A percentile compares a stretch with the other conserved stretches of the same genome.
Conservation (phyloP, 2,797 vertebrate genomes). For the Acanthurus leucopareius region DNA sequence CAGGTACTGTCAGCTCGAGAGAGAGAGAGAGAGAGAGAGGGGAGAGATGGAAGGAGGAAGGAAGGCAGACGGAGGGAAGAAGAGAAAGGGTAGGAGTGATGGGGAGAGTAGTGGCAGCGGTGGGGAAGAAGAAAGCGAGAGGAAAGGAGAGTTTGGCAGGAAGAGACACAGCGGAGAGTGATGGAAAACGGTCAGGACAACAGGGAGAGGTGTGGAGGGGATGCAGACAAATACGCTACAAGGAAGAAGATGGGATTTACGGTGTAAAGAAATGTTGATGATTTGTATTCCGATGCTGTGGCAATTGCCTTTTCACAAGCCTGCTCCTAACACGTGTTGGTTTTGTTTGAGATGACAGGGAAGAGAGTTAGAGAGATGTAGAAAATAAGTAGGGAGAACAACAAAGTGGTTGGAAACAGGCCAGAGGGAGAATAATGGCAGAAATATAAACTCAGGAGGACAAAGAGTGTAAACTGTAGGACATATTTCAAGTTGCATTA, state of each 20-base stretch:
- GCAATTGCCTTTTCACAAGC: slow-evolving; percentile 53
- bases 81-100: slow-evolving; percentile 18
- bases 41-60: background rate
- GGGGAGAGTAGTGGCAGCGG: slow-evolving; percentile 36
- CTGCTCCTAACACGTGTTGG: slow-evolving; percentile 44
- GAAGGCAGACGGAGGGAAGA: background rate
- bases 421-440: slow-evolving; percentile 32
- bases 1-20: slow-evolving; percentile 77
- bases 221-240: slow-evolving; percentile 48
- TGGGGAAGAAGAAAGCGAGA: slow-evolving; percentile 37
- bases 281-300: slow-evolving; percentile 68
- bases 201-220: slow-evolving; percentile 31
- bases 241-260: slow-evolving; percentile 57
- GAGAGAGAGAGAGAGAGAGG: slow-evolving; percentile 47
- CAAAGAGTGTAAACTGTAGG: background rate
- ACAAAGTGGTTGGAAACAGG: slow-evolving; percentile 33
- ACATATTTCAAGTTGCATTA: slow-evolving; percentile 18
- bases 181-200: slow-evolving; percentile 58
- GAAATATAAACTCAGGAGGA: slow-evolving; percentile 34
- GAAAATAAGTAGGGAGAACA: slow-evolving; percentile 37
- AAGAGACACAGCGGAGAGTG: slow-evolving; percentile 48
- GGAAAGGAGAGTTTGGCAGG: slow-evolving; percentile 54
- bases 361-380: slow-evolving; percentile 20
- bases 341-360: slow-evolving; percentile 56
- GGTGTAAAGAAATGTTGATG: slow-evolving; percentile 42